Evolutionary conservation across 2,888 invertebrate species (phyloP).

Genomic region (Philereme vetulata): DNA sequence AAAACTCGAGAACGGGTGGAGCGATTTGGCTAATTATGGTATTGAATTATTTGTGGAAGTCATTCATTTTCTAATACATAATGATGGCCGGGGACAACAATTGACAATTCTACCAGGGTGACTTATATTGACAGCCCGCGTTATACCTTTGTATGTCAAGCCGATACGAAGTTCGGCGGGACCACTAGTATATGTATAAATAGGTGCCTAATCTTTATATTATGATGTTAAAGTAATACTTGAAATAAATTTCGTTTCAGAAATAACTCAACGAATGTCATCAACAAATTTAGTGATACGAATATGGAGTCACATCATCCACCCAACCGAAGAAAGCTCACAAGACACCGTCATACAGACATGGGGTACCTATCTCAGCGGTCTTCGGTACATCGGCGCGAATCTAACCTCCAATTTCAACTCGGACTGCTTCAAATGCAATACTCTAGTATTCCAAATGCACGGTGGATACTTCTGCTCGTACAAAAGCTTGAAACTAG

Average conservation of each 20-base stretch:
- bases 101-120: too few relatives aligned
- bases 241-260: slow-evolving; percentile 46
- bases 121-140: too few relatives aligned
- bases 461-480: slow-evolving; percentile 93
- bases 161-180: too few relatives aligned
- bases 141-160: too few relatives aligned
- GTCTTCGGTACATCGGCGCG: slow-evolving; percentile 89
- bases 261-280: slow-evolving; percentile 75
- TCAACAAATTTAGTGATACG: slow-evolving; percentile 76
- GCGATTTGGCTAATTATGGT: too few relatives aligned
- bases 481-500: slow-evolving; percentile 78
- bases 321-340: slow-evolving; percentile 44
- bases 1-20: too few relatives aligned
- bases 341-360: slow-evolving; percentile 87
- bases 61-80: too few relatives aligned
- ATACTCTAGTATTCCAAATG: slow-evolving; percentile 93
- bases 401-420: slow-evolving; percentile 87
- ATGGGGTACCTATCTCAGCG: slow-evolving; percentile 94
- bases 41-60: too few relatives aligned
- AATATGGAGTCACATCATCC: slow-evolving; percentile 73
- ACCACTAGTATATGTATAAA: too few relatives aligned
- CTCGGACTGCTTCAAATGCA: slow-evolving; percentile 86
- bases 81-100: too few relatives aligned
- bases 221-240: too few relatives aligned
- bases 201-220: too few relatives aligned